These are phyloP conservation scores for Synergus japonicus DNA, from an alignment of 2,888 invertebrate genomes.

Conservation along the genomic window DNA sequence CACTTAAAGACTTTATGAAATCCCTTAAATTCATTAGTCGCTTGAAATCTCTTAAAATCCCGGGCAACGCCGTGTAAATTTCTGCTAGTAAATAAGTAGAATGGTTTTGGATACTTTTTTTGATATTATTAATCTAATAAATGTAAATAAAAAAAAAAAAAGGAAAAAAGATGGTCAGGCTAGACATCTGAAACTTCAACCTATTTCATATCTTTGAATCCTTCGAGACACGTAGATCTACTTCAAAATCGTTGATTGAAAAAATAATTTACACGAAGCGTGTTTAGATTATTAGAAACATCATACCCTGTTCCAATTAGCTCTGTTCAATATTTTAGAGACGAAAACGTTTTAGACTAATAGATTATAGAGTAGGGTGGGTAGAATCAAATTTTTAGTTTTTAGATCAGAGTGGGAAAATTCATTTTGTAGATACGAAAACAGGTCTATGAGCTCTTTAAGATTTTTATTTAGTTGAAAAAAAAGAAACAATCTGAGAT, in stretches of 20 bases:
- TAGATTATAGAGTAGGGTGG: not conserved
- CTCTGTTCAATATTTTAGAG: not conserved
- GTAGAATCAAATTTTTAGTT: not conserved
- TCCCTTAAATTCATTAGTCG: no score
- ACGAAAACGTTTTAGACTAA: not conserved
- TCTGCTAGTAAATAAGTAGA: no score
- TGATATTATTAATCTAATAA: no score
- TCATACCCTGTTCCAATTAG: not conserved
- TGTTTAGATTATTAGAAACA: constrained; percentile 48
- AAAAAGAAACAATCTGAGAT: no score
- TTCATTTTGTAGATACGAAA: no score
- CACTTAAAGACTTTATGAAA: no score
- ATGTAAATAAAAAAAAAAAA: no score
- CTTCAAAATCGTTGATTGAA: constrained; percentile 39
- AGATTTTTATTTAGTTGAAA: not conserved
- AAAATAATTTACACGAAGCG: constrained; percentile 49
- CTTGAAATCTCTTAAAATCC: no score
- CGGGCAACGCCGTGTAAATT: no score
- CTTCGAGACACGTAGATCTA: constrained; percentile 33
- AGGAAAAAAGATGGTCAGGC: no score
- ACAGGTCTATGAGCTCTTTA: not conserved
- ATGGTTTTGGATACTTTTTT: no score
- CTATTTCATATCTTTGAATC: constrained; percentile 7
- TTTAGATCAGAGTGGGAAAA: not conserved
- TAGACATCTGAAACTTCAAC: no score